Percentiles rank a stretch among this genome's conserved stretches.
phyloP scores from a whole-genome alignment of 1,140 invertebrate genomes.

The Octopus sinensis region DNA sequence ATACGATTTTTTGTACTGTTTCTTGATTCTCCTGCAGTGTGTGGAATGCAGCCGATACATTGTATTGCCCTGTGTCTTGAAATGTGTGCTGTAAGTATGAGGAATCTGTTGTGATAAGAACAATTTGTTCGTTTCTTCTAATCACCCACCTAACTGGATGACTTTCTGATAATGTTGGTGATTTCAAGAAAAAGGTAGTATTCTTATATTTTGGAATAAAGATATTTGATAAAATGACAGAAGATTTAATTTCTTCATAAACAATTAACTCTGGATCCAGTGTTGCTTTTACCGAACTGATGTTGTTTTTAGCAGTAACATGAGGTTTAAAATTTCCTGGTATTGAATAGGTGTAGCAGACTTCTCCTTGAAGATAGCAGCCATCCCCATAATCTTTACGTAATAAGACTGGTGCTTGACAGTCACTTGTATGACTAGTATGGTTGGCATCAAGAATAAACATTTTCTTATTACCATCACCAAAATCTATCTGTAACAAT shows the following conservation, averaged over 20 bases:
- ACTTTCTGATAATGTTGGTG: neutral
- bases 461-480: neutral
- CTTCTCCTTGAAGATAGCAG: neutral
- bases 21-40: neutral
- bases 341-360: neutral
- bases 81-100: neutral
- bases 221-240: neutral
- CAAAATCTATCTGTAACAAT: neutral
- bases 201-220: neutral
- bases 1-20: neutral
- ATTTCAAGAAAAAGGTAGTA: neutral
- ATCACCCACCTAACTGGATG: neutral
- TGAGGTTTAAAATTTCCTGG: slow-evolving; percentile 3
- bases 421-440: neutral
- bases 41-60: neutral
- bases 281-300: neutral
- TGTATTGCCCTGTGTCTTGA: neutral
- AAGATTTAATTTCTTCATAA: neutral
- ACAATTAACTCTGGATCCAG: neutral
- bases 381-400: neutral
- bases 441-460: neutral
- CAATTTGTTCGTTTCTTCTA: neutral
- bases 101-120: neutral
- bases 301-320: neutral
- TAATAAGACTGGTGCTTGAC: neutral